Conservation (phyloP, 2,113 vertebrate species). For the Leptobrachium leishanense region DNA sequence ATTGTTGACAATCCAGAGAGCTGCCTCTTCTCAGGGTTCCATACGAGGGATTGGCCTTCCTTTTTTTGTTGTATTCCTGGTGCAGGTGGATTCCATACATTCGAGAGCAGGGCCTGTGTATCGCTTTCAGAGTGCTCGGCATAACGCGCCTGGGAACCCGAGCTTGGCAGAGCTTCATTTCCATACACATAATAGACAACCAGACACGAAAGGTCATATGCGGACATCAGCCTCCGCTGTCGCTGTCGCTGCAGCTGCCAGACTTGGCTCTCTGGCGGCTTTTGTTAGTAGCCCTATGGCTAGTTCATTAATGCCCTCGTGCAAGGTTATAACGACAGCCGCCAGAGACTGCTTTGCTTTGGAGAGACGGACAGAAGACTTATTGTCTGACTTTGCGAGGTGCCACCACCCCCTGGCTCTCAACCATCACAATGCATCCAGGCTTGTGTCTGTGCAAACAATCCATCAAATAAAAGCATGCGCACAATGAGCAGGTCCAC, state of each 20-base stretch:
- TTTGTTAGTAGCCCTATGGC: slow-evolving; percentile 20
- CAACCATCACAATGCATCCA: not conserved
- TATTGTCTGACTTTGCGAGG: slow-evolving; percentile 9
- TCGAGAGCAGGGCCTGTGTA: not conserved
- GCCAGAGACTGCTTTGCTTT: not conserved
- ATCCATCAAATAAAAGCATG: not conserved
- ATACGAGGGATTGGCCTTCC: not conserved
- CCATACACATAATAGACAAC: slow-evolving; percentile 14
- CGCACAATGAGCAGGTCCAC: not conserved
- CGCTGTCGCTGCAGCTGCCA: slow-evolving; percentile 28
- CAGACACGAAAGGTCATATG: slow-evolving; percentile 27
- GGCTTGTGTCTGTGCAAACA: not conserved
- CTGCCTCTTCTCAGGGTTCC: too few relatives aligned
- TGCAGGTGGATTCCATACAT: not conserved
- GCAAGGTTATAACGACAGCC: not conserved
- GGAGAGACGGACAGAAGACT: not conserved
- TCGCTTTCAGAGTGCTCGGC: not conserved
- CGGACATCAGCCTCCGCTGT: not conserved
- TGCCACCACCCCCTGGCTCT: not conserved
- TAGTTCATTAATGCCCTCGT: not conserved
- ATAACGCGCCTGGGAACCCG: slow-evolving; percentile 13
- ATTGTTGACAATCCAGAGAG: too few relatives aligned
- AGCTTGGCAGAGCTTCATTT: slow-evolving; percentile 14
- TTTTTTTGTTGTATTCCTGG: not conserved
- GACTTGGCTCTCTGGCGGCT: not conserved